Evolutionary conservation across 1,140 invertebrate genomes (phyloP), one percentile per base, ranked within the genome.

Genomic region (Planococcus citri): DNA sequence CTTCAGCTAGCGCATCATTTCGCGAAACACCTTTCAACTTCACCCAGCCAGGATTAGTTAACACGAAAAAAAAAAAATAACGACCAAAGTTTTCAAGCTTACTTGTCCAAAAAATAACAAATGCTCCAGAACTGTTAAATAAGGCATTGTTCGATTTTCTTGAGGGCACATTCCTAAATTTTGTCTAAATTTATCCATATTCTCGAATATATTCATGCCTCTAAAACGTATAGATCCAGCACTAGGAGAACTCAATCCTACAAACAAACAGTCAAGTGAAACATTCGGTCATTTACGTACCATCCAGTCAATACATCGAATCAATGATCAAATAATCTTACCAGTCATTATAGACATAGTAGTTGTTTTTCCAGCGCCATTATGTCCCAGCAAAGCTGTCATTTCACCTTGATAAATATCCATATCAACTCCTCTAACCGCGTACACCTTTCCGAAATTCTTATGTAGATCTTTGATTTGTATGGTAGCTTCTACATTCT

Each of bases 131-230:
- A 97, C 94, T 20, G 89, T 96, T 60, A 97, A 80, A 73, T 91
- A 88, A 69, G 92, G 87, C 77, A 97, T 96, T 0, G 98, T 82
- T 71, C 97, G 88, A 78, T 98, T 93, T 77, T 97, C 92, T 78
- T 98, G 96, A 10, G 95, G 95, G 79, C 95, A 98, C 27, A 90
- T 77, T 6, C 89, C 89, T 1, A 91, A 78, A 76, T 83, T 83
- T 12, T 79, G 78, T 71, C 85, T 79, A 72, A 82, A 78, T 24
- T 33, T 73, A 6, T 78, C 73, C 41, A 83, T 80, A 69, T 84
- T 77, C 37, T 76, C 81, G 38, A 77, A 74, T 41, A 89, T 83
- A 75, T 88, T 84, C 21, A 64, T 27, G 17, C 83, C 85, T 74
- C 87, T 84, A 41, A 88, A 80, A 21, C 80, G 68, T 21, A 87